Conservation (phyloP, 2,888 invertebrate genomes). For the Zygaena filipendulae region DNA sequence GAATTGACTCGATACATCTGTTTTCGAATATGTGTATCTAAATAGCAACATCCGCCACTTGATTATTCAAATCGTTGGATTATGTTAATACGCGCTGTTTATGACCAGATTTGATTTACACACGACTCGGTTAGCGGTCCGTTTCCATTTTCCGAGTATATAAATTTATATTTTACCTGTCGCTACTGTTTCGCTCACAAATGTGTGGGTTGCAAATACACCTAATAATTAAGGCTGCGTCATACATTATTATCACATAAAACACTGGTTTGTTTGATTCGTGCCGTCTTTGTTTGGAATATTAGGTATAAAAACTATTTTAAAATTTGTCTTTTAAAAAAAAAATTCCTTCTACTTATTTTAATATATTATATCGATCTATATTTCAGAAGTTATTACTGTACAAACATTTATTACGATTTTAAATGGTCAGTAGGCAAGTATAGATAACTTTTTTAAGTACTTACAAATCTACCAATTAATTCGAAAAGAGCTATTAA, state of each 20-base stretch:
- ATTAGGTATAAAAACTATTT: too few relatives aligned
- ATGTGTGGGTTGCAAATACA: slow-evolving; percentile 49
- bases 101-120: slow-evolving; percentile 60
- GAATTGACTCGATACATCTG: not conserved
- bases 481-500: too few relatives aligned
- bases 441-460: too few relatives aligned
- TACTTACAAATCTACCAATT: too few relatives aligned
- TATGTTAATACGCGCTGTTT: slow-evolving; percentile 57
- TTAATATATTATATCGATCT: too few relatives aligned
- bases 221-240: slow-evolving; percentile 32
- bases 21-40: slow-evolving; percentile 17
- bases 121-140: slow-evolving; percentile 37
- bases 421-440: too few relatives aligned
- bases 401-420: too few relatives aligned
- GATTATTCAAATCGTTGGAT: slow-evolving; percentile 61
- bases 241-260: slow-evolving; percentile 35
- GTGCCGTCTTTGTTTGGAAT: too few relatives aligned
- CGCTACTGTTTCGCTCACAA: slow-evolving; percentile 55
- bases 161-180: slow-evolving; percentile 52
- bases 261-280: too few relatives aligned
- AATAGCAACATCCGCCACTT: slow-evolving; percentile 49
- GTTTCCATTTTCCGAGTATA: slow-evolving; percentile 46
- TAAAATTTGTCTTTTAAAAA: too few relatives aligned
- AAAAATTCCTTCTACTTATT: too few relatives aligned
- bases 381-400: too few relatives aligned